Conservation (phyloP, 2,888 invertebrate species). For the Hirtodrosophila alboralis region DNA sequence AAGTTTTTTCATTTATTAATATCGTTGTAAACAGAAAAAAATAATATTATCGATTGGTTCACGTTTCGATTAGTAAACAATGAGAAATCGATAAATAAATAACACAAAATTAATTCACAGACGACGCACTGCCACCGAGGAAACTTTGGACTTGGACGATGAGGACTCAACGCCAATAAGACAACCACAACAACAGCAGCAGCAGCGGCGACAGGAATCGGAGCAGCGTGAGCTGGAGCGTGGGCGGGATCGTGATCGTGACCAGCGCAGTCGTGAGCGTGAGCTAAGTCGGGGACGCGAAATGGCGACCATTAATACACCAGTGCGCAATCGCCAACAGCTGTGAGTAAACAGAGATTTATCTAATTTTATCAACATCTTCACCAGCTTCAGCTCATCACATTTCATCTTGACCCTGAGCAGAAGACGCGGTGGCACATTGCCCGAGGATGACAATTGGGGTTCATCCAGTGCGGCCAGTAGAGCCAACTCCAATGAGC, state of each 20-base stretch:
- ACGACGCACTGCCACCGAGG: slow-evolving; percentile 79
- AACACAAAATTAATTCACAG: slow-evolving; percentile 31
- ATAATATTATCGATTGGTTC: too few relatives aligned
- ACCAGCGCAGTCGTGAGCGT: slow-evolving; percentile 68
- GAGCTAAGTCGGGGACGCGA: slow-evolving; percentile 73
- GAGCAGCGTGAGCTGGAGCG: slow-evolving; percentile 50
- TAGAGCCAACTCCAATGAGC: slow-evolving; percentile 77
- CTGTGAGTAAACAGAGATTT: slow-evolving; percentile 64
- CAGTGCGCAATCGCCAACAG: slow-evolving; percentile 72
- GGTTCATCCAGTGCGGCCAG: slow-evolving; percentile 79
- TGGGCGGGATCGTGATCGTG: slow-evolving; percentile 52
- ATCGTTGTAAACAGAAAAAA: too few relatives aligned
- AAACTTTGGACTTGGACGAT: slow-evolving; percentile 76
- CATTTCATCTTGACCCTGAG: slow-evolving; percentile 34
- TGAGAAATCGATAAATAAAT: background rate
- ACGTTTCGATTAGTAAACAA: too few relatives aligned
- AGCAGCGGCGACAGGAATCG: slow-evolving; percentile 47
- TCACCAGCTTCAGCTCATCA: slow-evolving; percentile 35
- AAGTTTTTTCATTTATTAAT: too few relatives aligned
- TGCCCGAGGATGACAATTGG: slow-evolving; percentile 74
- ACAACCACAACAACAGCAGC: slow-evolving; percentile 42
- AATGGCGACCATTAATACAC: slow-evolving; percentile 60
- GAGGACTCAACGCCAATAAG: slow-evolving; percentile 65
- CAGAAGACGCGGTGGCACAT: slow-evolving; percentile 67
- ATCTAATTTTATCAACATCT: slow-evolving; percentile 4